Evolutionary conservation across 2,888 invertebrate genomes (phyloP), one percentile per base, ranked within the genome.

Genomic region (Stenolophus ochropezus): DNA sequence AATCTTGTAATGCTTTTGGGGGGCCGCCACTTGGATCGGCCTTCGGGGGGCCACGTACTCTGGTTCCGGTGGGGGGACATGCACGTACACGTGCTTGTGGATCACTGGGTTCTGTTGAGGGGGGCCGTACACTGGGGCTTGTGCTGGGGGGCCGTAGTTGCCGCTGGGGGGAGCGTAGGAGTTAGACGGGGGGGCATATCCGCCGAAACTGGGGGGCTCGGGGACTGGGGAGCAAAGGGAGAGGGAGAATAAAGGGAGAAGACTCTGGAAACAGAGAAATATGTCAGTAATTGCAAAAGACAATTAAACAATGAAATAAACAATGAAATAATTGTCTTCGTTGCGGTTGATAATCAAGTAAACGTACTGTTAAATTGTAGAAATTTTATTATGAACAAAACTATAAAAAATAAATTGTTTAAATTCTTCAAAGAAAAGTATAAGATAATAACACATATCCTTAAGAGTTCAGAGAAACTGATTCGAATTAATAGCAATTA

Each of bases 21-120:
- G 93, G 21, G 93, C 90, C 21, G 91, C 90, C 53, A 91, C 90
- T 74, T 88, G 87, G 83, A 91, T 90, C 16, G 89, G 90, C 87
- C 88, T 93, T 87, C 92, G 94, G 18, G 94, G 93, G 18, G 93
- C 92, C 47, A 92, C 93, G 87, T 94, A 92, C 86, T 96, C 96
- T 27, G 94, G 94, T 89, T 96, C 96, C 86, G 96, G 96, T 81
- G 96, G 96, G 71, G 96, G 96, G 16, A 96, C 96, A 89, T 96
- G 96, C 16, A 97, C 96, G 90, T 96, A 97, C 11, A 97, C 96
- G 88, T 96, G 96, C 88, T 97, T 97, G 89, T 96, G 96, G 75
- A 96, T 93, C 51, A 95, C 94, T 79, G 96, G 94, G 82, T 93
- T 93, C 86, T 93, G 94, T 83, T 91, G 91, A 0, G 95, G 95